Evolutionary conservation across 2,113 vertebrate species (phyloP).

Genomic region (Accipiter cooperii): DNA sequence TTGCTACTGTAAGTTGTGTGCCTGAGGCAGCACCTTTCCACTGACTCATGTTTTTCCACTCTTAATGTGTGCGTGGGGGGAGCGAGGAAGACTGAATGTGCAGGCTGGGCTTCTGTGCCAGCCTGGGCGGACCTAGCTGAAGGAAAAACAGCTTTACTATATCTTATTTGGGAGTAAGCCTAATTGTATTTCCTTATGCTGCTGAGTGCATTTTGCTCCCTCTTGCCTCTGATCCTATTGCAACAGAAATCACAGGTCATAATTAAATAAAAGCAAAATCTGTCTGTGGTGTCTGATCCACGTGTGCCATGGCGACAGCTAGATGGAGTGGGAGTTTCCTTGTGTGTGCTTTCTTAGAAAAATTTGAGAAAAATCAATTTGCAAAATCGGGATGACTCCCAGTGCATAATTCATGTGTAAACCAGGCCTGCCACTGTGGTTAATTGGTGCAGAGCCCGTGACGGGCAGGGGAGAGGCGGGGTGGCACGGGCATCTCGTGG

Average conservation of each 20-base stretch:
- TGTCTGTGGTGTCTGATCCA: neutral
- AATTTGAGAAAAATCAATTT: neutral
- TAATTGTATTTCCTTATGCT: neutral
- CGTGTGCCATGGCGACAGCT: neutral
- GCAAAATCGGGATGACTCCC: accelerated
- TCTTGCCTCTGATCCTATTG: neutral
- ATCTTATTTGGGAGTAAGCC: neutral
- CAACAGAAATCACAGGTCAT: neutral
- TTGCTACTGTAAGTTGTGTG: neutral
- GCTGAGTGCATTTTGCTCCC: neutral
- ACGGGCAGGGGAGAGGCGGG: accelerated
- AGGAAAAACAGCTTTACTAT: neutral
- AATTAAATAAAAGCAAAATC: neutral
- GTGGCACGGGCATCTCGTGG: accelerated
- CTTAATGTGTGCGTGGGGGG: neutral
- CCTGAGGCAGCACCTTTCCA: neutral
- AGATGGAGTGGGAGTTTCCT: neutral
- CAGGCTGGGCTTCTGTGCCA: neutral
- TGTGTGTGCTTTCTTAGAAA: neutral
- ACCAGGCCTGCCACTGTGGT: accelerated
- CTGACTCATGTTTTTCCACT: neutral
- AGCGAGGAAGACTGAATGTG: neutral
- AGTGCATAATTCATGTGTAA: neutral
- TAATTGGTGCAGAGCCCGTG: neutral
- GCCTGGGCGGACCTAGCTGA: neutral